Evolutionary conservation across 2,797 vertebrate species (phyloP).

Genomic region (Pipistrellus pygmaeus): DNA sequence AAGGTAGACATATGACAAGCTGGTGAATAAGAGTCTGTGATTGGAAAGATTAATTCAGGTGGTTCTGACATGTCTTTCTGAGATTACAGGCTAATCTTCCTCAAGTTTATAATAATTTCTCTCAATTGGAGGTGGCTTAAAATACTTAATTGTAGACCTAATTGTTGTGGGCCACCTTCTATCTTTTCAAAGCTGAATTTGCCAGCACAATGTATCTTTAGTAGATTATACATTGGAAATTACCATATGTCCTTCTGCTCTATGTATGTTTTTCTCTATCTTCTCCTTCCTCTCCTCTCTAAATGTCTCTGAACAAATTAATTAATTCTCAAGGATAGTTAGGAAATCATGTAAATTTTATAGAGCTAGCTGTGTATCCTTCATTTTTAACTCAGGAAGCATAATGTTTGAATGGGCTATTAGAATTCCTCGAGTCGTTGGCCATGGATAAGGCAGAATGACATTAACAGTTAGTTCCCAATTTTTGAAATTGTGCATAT

Average conservation of each 20-base stretch:
- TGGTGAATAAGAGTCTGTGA: background rate
- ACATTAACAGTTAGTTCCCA: background rate
- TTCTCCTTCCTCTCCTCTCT: background rate
- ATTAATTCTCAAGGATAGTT: background rate
- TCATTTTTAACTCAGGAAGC: background rate
- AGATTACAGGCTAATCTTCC: background rate
- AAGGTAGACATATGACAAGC: background rate
- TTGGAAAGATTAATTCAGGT: background rate
- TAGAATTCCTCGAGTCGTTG: background rate
- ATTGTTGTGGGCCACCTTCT: too few species aligned
- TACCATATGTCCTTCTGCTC: background rate
- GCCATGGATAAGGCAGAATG: background rate
- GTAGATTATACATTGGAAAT: background rate
- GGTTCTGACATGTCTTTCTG: background rate
- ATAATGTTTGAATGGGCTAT: background rate
- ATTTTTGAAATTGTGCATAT: constrained; percentile 6
- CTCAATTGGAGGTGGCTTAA: background rate
- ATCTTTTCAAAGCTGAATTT: background rate
- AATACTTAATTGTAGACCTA: background rate
- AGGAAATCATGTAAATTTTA: background rate
- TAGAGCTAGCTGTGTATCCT: background rate
- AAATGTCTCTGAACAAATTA: background rate
- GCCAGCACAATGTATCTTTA: background rate
- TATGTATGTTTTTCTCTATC: background rate
- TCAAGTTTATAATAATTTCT: background rate